Conservation (phyloP, 2,888 invertebrate genomes). For the Priocnemis perturbator region DNA sequence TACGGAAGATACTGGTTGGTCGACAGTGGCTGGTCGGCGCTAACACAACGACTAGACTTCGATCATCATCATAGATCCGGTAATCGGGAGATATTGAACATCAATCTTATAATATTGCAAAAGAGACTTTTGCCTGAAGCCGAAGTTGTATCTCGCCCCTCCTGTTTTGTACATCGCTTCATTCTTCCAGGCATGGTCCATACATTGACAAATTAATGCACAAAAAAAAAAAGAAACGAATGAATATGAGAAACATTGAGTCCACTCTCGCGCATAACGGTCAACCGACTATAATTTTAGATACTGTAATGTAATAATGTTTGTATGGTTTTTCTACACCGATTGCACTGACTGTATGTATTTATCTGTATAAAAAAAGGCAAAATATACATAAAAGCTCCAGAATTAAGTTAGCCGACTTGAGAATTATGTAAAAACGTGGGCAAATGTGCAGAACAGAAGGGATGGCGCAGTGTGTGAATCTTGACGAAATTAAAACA, state of each 20-base stretch:
- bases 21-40: slow-evolving; percentile 67
- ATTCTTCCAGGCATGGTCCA: slow-evolving; percentile 30
- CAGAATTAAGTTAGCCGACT: slow-evolving; percentile 2
- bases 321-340: slow-evolving; percentile 28
- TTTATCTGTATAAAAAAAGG: slow-evolving; percentile 7
- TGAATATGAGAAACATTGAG: slow-evolving; percentile 28
- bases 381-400: slow-evolving; percentile 1
- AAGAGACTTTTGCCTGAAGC: slow-evolving; percentile 43
- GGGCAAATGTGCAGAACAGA: slow-evolving; percentile 42
- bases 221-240: slow-evolving; percentile 18
- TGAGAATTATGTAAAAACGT: slow-evolving; percentile 19
- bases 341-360: slow-evolving; percentile 11
- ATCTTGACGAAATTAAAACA: slow-evolving; percentile 22
- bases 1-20: slow-evolving; percentile 76
- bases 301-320: slow-evolving; percentile 16
- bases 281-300: neutral
- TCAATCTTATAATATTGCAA: slow-evolving; percentile 35
- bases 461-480: slow-evolving; percentile 21
- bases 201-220: slow-evolving; percentile 17
- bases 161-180: slow-evolving; percentile 42
- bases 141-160: slow-evolving; percentile 32
- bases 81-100: slow-evolving; percentile 41
- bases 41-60: slow-evolving; percentile 47
- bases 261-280: neutral
- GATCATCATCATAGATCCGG: slow-evolving; percentile 22